Conservation (phyloP, 2,797 vertebrate genomes). For the Eleutherodactylus coqui region DNA sequence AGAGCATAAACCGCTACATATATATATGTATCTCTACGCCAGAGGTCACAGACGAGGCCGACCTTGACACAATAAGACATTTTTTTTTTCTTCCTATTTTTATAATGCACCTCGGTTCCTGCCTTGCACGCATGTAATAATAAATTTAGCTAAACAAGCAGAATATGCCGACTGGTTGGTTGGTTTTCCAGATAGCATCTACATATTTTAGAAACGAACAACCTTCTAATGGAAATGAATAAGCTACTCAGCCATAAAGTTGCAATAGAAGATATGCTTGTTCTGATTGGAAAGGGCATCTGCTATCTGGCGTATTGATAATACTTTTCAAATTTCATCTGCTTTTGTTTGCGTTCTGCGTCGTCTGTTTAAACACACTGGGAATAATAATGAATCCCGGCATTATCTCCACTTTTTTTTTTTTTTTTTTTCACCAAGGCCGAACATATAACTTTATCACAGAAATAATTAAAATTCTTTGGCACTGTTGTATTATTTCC, state of each 20-base stretch:
- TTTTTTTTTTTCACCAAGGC: constrained; percentile 84
- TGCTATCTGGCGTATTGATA: constrained; percentile 99
- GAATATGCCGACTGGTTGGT: constrained; percentile 84
- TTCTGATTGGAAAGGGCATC: constrained; percentile 99
- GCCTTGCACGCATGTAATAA: constrained; percentile 79
- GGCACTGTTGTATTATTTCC: constrained; percentile 98
- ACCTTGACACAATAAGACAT: constrained; percentile 75
- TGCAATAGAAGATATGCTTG: constrained; percentile 97
- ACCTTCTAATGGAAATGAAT: constrained; percentile 99
- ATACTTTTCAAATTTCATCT: constrained; percentile 99
- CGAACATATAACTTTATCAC: constrained; percentile 99
- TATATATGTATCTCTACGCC: too few species aligned
- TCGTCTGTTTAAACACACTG: constrained; percentile 99
- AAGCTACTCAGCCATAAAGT: constrained; percentile 99
- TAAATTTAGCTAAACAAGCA: constrained; percentile 85
- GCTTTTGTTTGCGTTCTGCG: constrained; percentile 99
- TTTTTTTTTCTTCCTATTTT: constrained; percentile 72
- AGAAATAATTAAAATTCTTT: constrained; percentile 99
- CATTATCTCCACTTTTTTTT: constrained; percentile 97
- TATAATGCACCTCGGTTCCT: constrained; percentile 75
- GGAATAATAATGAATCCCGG: constrained; percentile 99
- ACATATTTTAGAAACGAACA: constrained; percentile 91
- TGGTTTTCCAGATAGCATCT: constrained; percentile 83
- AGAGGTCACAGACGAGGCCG: constrained; percentile 78
- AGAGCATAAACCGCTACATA: constrained; percentile 52